Percentiles rank a stretch among this genome's conserved stretches.
Conservation (phyloP, 2,888 invertebrate species). For the Lepidochitona cinerea region DNA sequence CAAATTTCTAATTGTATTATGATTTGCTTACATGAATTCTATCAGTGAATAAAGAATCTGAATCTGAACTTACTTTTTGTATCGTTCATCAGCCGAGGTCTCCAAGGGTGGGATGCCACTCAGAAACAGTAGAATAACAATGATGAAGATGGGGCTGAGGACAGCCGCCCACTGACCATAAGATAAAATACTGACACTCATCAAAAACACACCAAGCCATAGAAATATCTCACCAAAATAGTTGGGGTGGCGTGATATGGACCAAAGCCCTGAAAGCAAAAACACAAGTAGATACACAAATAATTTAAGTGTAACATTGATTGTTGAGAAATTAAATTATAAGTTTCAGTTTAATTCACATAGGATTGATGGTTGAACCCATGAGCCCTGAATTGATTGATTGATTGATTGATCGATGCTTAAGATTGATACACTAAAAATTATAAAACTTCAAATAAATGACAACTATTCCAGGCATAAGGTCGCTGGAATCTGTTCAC, state of each 20-base stretch:
- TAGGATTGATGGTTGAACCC: too few species aligned
- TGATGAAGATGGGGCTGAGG: slow-evolving; percentile 89
- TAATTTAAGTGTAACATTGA: neutral
- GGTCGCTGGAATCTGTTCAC: too few species aligned
- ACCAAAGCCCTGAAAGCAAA: slow-evolving; percentile 80
- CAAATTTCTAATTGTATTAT: too few species aligned
- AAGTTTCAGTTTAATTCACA: too few species aligned
- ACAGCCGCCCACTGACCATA: slow-evolving; percentile 90
- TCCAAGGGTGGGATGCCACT: slow-evolving; percentile 92
- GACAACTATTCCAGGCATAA: too few species aligned
- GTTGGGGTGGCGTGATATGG: slow-evolving; percentile 91
- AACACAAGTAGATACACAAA: neutral
- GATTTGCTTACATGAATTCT: too few species aligned
- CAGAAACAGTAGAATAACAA: slow-evolving; percentile 87
- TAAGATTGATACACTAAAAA: too few species aligned
- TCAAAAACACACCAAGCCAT: slow-evolving; percentile 95
- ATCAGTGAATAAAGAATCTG: too few species aligned
- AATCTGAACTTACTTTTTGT: slow-evolving; percentile 82
- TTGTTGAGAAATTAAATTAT: too few species aligned
- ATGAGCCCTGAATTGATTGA: too few species aligned
- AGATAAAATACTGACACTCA: slow-evolving; percentile 86
- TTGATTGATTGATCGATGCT: too few species aligned
- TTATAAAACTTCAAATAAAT: too few species aligned
- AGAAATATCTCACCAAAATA: slow-evolving; percentile 94
- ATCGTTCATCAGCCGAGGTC: slow-evolving; percentile 89